These are phyloP conservation scores for Pammene aurita DNA, from an alignment of 2,888 invertebrate species.

Conservation along the genomic window DNA sequence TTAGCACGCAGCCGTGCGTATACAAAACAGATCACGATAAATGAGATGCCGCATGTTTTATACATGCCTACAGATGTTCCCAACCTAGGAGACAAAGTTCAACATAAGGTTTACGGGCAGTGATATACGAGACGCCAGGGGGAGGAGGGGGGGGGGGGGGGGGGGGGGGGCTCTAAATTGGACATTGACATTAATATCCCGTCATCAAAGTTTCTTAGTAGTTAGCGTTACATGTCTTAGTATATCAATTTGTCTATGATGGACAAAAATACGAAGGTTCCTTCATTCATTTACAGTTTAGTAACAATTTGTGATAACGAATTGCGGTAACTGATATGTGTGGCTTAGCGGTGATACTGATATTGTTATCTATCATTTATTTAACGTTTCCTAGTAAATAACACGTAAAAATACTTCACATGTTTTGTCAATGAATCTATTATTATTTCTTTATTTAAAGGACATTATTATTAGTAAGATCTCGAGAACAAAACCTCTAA, in stretches of 20 bases:
- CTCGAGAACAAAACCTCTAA: too few species aligned
- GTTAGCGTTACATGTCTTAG: too few species aligned
- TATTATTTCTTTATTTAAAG: too few species aligned
- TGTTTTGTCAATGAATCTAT: too few species aligned
- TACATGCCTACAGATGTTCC: neutral
- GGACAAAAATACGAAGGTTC: neutral
- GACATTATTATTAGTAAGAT: too few species aligned
- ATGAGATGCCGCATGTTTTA: constrained; percentile 23
- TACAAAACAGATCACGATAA: neutral
- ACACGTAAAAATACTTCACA: neutral
- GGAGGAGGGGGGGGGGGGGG: too few species aligned
- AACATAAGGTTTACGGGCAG: neutral
- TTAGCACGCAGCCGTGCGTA: neutral
- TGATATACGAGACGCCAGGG: too few species aligned
- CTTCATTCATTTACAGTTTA: neutral
- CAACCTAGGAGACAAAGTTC: neutral
- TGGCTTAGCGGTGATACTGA: constrained; percentile 12
- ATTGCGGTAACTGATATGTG: constrained; percentile 6
- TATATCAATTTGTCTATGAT: too few species aligned
- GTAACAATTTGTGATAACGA: neutral
- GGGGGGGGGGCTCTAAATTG: too few species aligned
- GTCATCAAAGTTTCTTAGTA: too few species aligned
- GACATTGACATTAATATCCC: too few species aligned
- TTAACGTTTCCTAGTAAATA: constrained; percentile 2
- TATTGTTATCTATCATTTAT: constrained; percentile 7